These are phyloP conservation scores for Drosophila pandora DNA, from an alignment of 1,140 invertebrate genomes.

Conservation along the genomic window DNA sequence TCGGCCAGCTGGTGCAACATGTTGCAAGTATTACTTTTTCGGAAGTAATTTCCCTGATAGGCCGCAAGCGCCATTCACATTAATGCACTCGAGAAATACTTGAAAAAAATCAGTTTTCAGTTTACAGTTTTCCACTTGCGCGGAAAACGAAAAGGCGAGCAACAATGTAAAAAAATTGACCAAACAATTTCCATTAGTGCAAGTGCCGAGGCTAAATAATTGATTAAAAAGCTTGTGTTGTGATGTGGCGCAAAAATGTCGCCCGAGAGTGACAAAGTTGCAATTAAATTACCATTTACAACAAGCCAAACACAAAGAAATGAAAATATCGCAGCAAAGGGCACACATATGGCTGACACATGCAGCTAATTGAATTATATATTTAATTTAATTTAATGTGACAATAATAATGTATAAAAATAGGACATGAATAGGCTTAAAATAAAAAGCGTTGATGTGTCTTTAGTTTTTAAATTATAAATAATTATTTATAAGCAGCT, in stretches of 20 bases:
- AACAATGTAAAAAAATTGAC: slow-evolving; percentile 1
- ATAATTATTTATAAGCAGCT: background rate
- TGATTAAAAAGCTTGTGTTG: slow-evolving; percentile 53
- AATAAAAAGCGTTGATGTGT: slow-evolving; percentile 19
- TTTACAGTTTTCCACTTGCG: too few species aligned
- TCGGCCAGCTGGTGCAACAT: background rate
- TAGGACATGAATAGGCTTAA: too few species aligned
- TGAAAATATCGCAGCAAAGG: slow-evolving; percentile 3
- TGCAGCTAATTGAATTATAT: slow-evolving; percentile 44
- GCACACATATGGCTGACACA: background rate
- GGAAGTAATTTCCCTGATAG: slow-evolving; percentile 2
- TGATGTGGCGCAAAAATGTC: slow-evolving; percentile 38
- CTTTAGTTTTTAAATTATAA: too few species aligned
- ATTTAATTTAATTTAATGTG: slow-evolving; percentile 61
- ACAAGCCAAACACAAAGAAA: slow-evolving; percentile 11
- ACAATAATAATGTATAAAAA: slow-evolving; percentile 9
- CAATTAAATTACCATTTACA: slow-evolving; percentile 71
- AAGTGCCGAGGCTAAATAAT: slow-evolving; percentile 52
- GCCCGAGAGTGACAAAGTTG: slow-evolving; percentile 52
- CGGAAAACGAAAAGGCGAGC: too few species aligned
- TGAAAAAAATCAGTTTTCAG: slow-evolving; percentile 23
- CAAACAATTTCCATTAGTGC: slow-evolving; percentile 47
- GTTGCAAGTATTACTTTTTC: slow-evolving; percentile 1
- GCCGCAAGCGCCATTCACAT: slow-evolving; percentile 8
- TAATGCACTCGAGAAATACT: slow-evolving; percentile 23